Conservation (phyloP, 2,113 vertebrate species). For the Chloropsis hardwickii region DNA sequence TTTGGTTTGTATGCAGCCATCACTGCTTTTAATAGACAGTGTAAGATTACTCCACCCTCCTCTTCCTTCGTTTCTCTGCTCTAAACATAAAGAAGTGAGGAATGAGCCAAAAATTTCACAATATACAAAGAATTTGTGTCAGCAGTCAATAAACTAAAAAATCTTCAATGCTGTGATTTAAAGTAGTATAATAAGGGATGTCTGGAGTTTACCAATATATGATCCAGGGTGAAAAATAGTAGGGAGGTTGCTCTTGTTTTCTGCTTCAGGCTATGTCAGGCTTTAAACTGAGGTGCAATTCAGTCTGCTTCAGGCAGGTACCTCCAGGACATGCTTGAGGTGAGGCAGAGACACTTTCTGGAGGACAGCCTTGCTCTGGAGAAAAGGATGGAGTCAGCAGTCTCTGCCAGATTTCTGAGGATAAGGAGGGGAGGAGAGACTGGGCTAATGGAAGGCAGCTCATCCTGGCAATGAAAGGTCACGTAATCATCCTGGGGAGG, state of each 20-base stretch:
- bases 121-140: background rate
- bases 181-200: background rate
- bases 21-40: constrained; percentile 32
- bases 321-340: background rate
- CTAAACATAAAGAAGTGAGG: constrained; percentile 31
- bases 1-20: background rate
- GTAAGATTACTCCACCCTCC: constrained; percentile 35
- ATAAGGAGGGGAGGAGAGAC: background rate
- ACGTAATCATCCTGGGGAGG: fast-evolving
- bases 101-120: constrained; percentile 18
- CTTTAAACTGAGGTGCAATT: background rate
- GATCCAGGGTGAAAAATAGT: background rate
- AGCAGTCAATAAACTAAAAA: constrained; percentile 14
- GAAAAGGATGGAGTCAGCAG: background rate
- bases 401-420: background rate
- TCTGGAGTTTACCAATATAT: background rate
- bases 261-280: background rate
- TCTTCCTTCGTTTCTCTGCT: constrained; percentile 37
- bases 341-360: background rate
- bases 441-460: background rate
- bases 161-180: background rate
- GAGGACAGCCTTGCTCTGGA: background rate
- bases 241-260: background rate
- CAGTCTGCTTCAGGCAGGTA: background rate
- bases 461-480: fast-evolving